These are phyloP conservation scores for Halichondria panicea DNA, from an alignment of 37 sponge, comb jelly and placozoan genomes.

Conservation along the genomic window DNA sequence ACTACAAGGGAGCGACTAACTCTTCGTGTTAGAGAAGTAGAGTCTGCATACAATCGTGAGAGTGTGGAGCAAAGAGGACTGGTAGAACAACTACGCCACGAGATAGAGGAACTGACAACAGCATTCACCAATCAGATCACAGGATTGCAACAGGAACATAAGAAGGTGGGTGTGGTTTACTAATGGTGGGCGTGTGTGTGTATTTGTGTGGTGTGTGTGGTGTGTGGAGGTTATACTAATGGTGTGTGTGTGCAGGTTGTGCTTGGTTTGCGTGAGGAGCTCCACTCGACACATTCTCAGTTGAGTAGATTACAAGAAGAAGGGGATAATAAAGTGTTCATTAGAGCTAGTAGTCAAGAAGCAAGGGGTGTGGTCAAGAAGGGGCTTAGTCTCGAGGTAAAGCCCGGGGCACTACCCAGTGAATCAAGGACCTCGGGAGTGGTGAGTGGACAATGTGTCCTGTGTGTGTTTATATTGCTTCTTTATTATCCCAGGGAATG, in stretches of 20 bases:
- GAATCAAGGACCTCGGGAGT: conserved; percentile 62
- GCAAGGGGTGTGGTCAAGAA: conserved; percentile 8
- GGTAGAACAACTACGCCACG: conserved; percentile 46
- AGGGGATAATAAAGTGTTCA: conserved; percentile 41
- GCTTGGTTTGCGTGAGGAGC: conserved; percentile 47
- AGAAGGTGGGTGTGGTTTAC: conserved; percentile 15
- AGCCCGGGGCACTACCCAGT: conserved; percentile 2
- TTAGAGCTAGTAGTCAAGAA: conserved; percentile 13
- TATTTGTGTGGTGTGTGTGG: background rate
- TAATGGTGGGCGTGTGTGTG: background rate
- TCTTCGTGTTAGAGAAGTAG: conserved; percentile 10
- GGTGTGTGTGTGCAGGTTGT: conserved; percentile 2
- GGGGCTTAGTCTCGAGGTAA: background rate
- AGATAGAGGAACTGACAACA: conserved; percentile 40
- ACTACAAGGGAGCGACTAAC: conserved; percentile 9
- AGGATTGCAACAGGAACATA: conserved; percentile 51
- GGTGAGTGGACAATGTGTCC: conserved; percentile 7
- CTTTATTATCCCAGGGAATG: conserved; percentile 47
- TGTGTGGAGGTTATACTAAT: background rate
- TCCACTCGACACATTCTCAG: conserved; percentile 16
- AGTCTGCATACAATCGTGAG: conserved; percentile 14
- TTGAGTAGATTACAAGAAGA: conserved; percentile 57
- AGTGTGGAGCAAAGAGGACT: conserved; percentile 57
- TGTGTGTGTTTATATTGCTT: background rate
- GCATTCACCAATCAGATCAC: conserved; percentile 75